phyloP scores from a whole-genome alignment of 2,888 invertebrate genomes.

The Crematogaster levior region DNA sequence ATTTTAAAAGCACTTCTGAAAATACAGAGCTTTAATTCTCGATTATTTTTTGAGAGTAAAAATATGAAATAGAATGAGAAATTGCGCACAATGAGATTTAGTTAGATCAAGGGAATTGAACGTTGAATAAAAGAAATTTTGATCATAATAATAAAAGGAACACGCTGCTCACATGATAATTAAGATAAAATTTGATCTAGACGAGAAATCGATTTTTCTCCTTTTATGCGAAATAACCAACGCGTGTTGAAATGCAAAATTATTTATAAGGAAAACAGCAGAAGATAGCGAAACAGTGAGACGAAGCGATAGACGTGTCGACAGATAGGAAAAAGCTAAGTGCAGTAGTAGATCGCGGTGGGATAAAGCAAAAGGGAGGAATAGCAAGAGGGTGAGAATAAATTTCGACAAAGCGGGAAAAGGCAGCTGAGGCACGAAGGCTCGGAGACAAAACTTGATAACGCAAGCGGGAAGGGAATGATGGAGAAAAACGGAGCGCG shows the following conservation, averaged over 20 bases:
- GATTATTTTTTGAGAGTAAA: not conserved
- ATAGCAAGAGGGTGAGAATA: conserved; percentile 13
- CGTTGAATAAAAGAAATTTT: not conserved
- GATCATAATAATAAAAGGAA: not conserved
- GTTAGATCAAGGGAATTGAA: not conserved
- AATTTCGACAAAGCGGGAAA: conserved; percentile 30
- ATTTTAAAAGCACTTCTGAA: not conserved
- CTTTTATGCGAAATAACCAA: not conserved
- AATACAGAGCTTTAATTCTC: not conserved
- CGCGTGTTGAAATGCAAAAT: not conserved
- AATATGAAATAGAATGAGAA: not conserved
- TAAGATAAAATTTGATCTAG: not conserved
- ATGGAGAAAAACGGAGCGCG: conserved; percentile 16
- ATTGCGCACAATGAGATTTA: not conserved
- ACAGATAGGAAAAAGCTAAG: not conserved
- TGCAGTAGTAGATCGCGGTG: not conserved
- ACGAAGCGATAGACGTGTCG: not conserved
- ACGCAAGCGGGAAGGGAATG: conserved; percentile 1
- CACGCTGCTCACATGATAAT: not conserved
- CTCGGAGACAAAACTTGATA: conserved; percentile 26
- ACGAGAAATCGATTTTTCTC: not conserved
- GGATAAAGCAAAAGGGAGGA: conserved; percentile 1
- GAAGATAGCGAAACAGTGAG: not conserved
- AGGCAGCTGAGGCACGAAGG: not conserved
- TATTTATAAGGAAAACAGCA: not conserved